Base-by-base conservation (phyloP, 2,888 invertebrate species). In the Hydrotaea cyrtoneurina region DNA sequence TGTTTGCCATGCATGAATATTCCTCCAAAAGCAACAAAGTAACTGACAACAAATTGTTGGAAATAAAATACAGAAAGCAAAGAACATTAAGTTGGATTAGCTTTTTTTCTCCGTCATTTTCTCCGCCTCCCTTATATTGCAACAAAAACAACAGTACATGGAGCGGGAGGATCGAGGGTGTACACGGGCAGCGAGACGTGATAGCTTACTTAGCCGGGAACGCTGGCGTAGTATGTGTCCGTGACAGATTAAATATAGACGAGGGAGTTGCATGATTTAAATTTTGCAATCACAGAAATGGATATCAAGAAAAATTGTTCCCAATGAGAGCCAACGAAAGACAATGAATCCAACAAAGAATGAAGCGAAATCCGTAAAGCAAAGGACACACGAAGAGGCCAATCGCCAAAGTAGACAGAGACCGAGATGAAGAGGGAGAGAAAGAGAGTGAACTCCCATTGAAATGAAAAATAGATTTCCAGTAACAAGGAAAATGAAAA, bases 241-340 rank as follows among this genome's bases (percentile, higher is more conserved):
- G 86, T 84, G 86, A 86, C 86, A 86, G 77, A 84, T 86, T 86
- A 86, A 86, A 86, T 86, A 86, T 82, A 76, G 86, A 86, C 84
- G 86, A 84, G 86, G 86, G 86, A 86, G 86, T 86, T 84, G 86
- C 84, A 86, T 86, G 86, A 86, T 86, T 83, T 86, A 86, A 86
- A 83, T 78, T 86, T 83, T 77, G 77, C 79, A 85, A 85, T 85
- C 85, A 82, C 77, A 82, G 79, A 80, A 85, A 85, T 82, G 79
- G 82, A 72, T 80, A 82, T 76, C 59, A 85, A 77, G 78, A 82
- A 80, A 79, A 77, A 82, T 82, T 82, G 82, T 85, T 80, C 82
- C 82, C 85, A 80, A 46, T 59, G 59, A 62, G 46, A 74, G 17
- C 23, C 39, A 46, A 43, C 13, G 43, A n/a, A 74, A 8, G 57